These are phyloP conservation scores for Aphelenchoides besseyi DNA, from an alignment of 1,140 invertebrate genomes.

Conservation along the genomic window DNA sequence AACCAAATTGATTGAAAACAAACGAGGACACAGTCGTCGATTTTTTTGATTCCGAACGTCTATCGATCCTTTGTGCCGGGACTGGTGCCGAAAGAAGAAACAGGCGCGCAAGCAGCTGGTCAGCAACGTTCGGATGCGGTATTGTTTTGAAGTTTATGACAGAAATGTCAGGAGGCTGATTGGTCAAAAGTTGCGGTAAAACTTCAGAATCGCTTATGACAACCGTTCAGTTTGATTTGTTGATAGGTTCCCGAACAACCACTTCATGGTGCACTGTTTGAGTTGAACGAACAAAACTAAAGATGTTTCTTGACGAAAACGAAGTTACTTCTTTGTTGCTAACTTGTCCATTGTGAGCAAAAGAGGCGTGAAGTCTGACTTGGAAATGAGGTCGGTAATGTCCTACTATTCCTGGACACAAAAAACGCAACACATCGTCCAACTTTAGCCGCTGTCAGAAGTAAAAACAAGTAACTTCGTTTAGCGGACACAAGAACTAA, in stretches of 20 bases:
- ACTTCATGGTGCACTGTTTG: too few species aligned
- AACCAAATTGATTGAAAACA: background rate
- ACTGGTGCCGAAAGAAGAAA: background rate
- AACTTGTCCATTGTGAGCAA: slow-evolving; percentile 1
- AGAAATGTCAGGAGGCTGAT: background rate
- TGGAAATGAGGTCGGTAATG: background rate
- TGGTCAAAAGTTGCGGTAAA: slow-evolving; percentile 3
- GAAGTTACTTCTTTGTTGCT: slow-evolving; percentile 1
- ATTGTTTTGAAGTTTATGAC: background rate
- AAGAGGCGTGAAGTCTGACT: background rate
- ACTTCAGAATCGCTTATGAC: background rate
- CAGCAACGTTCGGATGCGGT: background rate
- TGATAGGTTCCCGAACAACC: too few species aligned
- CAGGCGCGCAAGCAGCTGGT: background rate
- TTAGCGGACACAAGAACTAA: background rate
- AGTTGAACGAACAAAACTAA: background rate
- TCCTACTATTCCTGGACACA: background rate
- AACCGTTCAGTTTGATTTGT: background rate
- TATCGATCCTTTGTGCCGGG: background rate
- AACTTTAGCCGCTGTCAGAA: too few species aligned
- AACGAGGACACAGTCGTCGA: background rate
- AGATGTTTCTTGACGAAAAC: background rate
- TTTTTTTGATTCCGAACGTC: background rate
- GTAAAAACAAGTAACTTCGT: background rate
- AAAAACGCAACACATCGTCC: background rate